These are phyloP conservation scores for Balanococcus diminutus DNA, from an alignment of 2,888 invertebrate genomes.

Conservation along the genomic window DNA sequence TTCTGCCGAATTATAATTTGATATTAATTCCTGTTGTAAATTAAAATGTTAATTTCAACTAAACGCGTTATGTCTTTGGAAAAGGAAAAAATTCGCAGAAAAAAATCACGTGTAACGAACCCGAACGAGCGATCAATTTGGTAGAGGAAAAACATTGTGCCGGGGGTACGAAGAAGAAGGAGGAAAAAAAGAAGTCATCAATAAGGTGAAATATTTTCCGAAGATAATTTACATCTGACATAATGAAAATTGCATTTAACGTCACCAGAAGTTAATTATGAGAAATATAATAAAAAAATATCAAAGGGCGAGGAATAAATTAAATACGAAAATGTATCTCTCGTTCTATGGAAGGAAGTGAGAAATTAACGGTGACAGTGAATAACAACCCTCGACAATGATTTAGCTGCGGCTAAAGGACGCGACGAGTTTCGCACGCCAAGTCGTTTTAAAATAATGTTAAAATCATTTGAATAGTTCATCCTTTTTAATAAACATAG, in stretches of 20 bases:
- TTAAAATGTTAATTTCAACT: conserved; percentile 28
- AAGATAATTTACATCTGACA: background rate
- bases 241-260: conserved; percentile 6
- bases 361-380: conserved; percentile 26
- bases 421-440: background rate
- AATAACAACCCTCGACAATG: background rate
- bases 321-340: conserved; percentile 9
- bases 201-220: background rate
- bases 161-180: background rate
- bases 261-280: background rate
- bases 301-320: background rate
- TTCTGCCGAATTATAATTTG: conserved; percentile 25
- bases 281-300: conserved; percentile 1
- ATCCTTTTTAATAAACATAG: conserved; percentile 37
- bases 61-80: conserved; percentile 2
- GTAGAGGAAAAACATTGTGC: background rate
- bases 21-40: conserved; percentile 21
- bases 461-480: conserved; percentile 15
- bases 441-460: background rate
- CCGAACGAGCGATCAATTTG: background rate
- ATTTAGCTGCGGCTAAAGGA: background rate
- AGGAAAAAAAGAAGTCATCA: background rate
- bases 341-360: background rate
- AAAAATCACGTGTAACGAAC: background rate
- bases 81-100: background rate